Conservation (phyloP, 2,113 vertebrate genomes). For the Propithecus coquereli region DNA sequence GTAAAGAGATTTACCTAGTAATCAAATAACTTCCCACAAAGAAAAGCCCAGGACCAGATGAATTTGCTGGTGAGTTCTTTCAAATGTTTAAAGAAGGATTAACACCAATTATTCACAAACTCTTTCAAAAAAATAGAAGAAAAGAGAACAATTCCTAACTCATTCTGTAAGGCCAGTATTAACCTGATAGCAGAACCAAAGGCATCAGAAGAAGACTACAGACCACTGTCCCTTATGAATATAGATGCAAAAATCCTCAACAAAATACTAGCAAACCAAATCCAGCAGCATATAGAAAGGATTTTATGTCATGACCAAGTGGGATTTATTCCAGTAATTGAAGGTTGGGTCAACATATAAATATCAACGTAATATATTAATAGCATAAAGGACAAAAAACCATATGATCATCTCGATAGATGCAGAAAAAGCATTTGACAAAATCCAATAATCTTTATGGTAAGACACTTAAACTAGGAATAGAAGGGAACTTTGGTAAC, state of each 20-base stretch:
- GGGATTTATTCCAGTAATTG: slow-evolving; percentile 4
- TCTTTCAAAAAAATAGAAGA: background rate
- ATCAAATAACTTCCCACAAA: background rate
- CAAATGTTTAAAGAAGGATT: background rate
- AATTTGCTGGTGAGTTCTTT: background rate
- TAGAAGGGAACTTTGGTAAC: background rate
- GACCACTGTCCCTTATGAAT: background rate
- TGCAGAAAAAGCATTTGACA: background rate
- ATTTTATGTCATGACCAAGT: background rate
- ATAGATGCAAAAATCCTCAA: slow-evolving; percentile 4
- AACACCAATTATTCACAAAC: background rate
- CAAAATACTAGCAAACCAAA: background rate
- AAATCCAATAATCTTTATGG: background rate
- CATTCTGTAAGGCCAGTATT: background rate
- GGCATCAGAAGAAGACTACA: background rate
- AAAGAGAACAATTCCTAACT: background rate
- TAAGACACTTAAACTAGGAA: background rate
- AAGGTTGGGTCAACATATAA: background rate
- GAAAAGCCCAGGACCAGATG: background rate
- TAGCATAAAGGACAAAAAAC: background rate
- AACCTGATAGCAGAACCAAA: background rate
- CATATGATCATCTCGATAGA: background rate
- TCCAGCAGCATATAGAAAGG: background rate
- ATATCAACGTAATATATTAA: background rate
- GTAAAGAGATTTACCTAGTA: background rate